Percentiles rank a stretch among this genome's conserved stretches.
phyloP scores from a whole-genome alignment of 2,797 vertebrate genomes.

The Ptychadena robeensis region DNA sequence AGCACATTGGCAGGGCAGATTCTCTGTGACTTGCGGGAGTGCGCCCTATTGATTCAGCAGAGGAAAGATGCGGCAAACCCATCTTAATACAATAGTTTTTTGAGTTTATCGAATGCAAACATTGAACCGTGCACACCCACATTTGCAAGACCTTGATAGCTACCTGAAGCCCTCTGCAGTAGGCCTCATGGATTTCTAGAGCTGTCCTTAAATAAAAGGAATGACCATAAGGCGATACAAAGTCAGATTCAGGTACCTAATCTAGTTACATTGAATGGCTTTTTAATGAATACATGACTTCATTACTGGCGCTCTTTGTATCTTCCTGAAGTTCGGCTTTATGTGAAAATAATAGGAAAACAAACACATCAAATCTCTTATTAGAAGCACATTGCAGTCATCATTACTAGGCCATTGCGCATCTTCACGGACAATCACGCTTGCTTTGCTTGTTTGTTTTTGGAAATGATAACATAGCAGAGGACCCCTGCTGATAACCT shows the following conservation, averaged over 20 bases:
- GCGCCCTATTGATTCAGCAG: no score
- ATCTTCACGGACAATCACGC: background rate
- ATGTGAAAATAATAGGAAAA: background rate
- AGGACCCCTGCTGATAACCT: conserved; percentile 20
- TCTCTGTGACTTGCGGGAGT: no score
- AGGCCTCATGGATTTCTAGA: background rate
- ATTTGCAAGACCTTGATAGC: no score
- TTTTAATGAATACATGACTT: background rate
- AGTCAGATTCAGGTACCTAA: background rate
- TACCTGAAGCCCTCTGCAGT: background rate
- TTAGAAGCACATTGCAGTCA: background rate
- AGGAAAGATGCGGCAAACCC: no score
- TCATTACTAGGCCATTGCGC: conserved; percentile 7
- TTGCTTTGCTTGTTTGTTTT: conserved; percentile 16
- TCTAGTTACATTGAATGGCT: background rate
- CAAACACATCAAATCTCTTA: background rate
- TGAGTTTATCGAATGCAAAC: no score
- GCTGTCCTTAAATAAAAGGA: background rate
- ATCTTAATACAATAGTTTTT: no score
- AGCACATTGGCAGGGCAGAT: no score
- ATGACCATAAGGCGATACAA: background rate
- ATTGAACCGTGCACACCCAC: no score
- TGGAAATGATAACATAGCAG: conserved; percentile 27
- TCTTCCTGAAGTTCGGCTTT: background rate
- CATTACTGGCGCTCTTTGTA: background rate